phyloP scores from a whole-genome alignment of 2,113 vertebrate species.

The Psilopogon haemacephalus region DNA sequence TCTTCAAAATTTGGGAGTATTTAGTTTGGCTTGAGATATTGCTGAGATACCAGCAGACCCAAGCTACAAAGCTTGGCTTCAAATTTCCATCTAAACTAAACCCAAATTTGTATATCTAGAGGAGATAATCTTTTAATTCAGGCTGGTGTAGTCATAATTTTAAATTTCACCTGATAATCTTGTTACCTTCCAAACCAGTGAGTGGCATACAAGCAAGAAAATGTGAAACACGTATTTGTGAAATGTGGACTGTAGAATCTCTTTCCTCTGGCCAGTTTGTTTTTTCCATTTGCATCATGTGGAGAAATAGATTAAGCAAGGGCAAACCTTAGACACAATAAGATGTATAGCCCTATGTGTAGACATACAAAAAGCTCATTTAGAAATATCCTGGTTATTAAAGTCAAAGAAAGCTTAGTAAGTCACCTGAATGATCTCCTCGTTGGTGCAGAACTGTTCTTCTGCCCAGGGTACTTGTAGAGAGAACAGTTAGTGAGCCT shows the following conservation, averaged over 20 bases:
- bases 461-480: not conserved
- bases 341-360: not conserved
- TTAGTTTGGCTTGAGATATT: not conserved
- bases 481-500: accelerated
- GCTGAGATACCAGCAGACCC: not conserved
- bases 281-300: not conserved
- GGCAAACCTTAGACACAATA: not conserved
- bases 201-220: not conserved
- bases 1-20: not conserved
- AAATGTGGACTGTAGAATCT: not conserved
- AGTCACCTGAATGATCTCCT: not conserved
- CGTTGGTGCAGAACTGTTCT: not conserved
- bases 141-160: not conserved
- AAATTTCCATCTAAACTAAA: not conserved
- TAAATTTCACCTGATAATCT: not conserved
- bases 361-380: not conserved
- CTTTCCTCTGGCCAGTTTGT: not conserved
- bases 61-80: not conserved
- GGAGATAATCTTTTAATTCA: not conserved
- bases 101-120: not conserved
- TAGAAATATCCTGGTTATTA: not conserved
- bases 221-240: not conserved
- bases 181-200: not conserved
- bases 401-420: constrained; percentile 17
- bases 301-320: not conserved